Base-by-base conservation (phyloP, 2,113 vertebrate species). In the Actinemys pallida region DNA sequence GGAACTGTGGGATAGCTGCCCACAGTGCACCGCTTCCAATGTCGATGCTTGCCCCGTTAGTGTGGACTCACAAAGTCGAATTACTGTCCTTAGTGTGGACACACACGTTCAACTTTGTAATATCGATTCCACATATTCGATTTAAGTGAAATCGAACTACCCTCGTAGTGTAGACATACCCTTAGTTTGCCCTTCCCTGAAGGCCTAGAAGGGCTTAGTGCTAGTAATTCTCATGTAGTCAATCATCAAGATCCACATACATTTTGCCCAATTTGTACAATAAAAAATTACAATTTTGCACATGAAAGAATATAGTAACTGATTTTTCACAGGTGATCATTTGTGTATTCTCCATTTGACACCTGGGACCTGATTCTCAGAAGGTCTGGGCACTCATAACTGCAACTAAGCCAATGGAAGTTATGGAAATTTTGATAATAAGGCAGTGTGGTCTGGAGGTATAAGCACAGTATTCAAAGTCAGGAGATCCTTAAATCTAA, bases 361-460 rank as follows among this genome's bases (percentile, higher is more conserved):
- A 62, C 35, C 65, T 95, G 47, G 93, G 45, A 75, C 5, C n/a
- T 29, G 14, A 45, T 10, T 17, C 27, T 89, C 69, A 56, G 76
- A 90, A 59, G 87, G 84, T 24, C 81, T 1, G 50, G 24, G 84
- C 75, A 25, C 47, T 57, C 14, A 9, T 81, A 5, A 35, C 56
- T n/a, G 12, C 4, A 91, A 84, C 2, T 12, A 89, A 87, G 94
- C 45, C 92, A 87, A 53, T 90, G 65, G 75, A 88, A 81, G 49
- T 35, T 24, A 1, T 14, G 17, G 35, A 69, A 19, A n/a, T n/a
- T n/a, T n/a, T 69, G 35, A 69, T 3, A 0, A 81, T 2, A 0
- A 81, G 65, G 85, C 4, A 31, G 12, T 52, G 16, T 20, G 14
- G 47, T 3, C 83, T 85, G 14, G 42, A 0, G 42, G 14, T 42